Conservation (phyloP, 2,113 vertebrate species). For the Steatornis caripensis region DNA sequence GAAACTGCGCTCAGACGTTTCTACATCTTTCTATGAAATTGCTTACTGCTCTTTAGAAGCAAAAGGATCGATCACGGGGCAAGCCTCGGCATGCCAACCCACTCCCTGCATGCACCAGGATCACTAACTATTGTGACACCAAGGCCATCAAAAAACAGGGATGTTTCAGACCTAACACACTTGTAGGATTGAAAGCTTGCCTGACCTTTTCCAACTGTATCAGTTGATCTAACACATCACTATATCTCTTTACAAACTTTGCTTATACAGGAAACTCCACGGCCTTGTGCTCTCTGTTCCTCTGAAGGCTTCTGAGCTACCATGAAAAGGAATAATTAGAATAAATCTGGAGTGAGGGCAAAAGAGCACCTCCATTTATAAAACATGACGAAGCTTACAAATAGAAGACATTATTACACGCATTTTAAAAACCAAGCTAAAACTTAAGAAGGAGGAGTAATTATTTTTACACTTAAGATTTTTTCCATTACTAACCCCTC, state of each 20-base stretch:
- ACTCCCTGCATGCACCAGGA: accelerated
- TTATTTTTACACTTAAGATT: background rate
- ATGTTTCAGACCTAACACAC: background rate
- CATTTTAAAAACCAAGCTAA: background rate
- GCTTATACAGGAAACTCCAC: background rate
- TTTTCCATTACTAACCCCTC: background rate
- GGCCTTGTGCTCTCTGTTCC: background rate
- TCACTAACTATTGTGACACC: background rate
- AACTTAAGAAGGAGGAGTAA: background rate
- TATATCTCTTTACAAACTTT: background rate
- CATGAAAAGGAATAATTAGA: background rate
- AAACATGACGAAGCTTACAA: background rate
- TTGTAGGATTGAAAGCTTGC: background rate
- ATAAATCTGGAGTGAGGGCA: background rate
- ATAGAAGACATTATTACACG: background rate
- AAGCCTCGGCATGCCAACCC: background rate
- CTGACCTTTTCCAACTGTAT: background rate
- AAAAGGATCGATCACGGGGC: accelerated
- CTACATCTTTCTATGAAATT: background rate
- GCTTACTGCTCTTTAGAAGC: background rate
- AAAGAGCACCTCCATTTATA: background rate
- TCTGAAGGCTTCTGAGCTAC: background rate
- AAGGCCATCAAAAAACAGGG: background rate
- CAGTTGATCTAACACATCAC: background rate
- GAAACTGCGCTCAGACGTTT: background rate